Evolutionary conservation across 1,140 invertebrate genomes (phyloP).

Genomic region (Leptinotarsa defecta): DNA sequence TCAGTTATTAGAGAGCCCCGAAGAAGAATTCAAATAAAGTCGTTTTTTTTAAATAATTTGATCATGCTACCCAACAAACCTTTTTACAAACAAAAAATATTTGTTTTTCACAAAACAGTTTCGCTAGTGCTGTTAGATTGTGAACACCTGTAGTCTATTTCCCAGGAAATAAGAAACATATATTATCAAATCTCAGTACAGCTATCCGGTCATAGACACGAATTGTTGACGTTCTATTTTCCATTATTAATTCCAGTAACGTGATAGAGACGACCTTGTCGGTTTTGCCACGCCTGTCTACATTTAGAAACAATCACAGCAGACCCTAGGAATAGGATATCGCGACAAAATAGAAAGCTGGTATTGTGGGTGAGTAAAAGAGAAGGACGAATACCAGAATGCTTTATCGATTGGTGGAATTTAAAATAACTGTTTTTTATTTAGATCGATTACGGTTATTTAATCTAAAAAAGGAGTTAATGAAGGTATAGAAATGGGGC

Average conservation of each 20-base stretch:
- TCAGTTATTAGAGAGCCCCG: too few species aligned
- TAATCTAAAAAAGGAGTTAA: too few species aligned
- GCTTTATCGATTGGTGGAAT: background rate
- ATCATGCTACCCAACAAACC: too few species aligned
- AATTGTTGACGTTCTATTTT: background rate
- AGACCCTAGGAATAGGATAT: background rate
- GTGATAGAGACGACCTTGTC: background rate
- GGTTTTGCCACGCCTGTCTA: slow-evolving; percentile 2
- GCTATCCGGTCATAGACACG: background rate
- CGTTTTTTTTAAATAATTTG: too few species aligned
- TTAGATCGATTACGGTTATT: background rate
- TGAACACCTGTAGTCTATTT: too few species aligned
- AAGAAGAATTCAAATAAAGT: too few species aligned
- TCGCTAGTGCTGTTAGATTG: too few species aligned
- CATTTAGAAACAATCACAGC: background rate
- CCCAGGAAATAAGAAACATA: too few species aligned
- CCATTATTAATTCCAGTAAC: background rate
- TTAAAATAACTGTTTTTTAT: background rate
- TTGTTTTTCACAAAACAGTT: too few species aligned
- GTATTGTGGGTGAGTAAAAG: slow-evolving; percentile 6
- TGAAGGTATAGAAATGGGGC: too few species aligned
- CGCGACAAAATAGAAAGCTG: slow-evolving; percentile 2
- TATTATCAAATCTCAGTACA: background rate
- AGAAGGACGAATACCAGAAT: slow-evolving; percentile 1
- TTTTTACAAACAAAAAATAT: too few species aligned